Base-by-base conservation (phyloP, 2,113 vertebrate genomes). In the Blennius ocellaris region DNA sequence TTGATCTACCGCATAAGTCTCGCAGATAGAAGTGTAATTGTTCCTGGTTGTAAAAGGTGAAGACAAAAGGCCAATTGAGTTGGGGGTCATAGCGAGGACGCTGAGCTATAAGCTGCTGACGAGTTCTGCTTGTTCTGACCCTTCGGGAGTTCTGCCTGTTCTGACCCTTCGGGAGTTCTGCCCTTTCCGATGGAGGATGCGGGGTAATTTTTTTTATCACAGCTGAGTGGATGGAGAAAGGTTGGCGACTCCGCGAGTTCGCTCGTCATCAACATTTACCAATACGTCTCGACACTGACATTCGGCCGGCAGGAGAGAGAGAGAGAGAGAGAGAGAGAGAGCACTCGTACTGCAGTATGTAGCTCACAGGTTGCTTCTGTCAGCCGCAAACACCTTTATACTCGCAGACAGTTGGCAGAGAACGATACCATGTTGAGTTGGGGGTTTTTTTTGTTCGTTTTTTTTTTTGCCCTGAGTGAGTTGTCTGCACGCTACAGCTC, bases 121-220 rank as follows among this genome's bases (percentile, higher is more conserved):
- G 21, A 30, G 21, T 30, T 2, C 2, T 30, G 21, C 21, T 30
- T 30, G 21, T 5, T 57, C 49, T 37, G 45, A 52, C 44, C 30
- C 21, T n/a, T 5, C 37, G 11, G 48, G 45, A 80, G 17, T 64
- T 59, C 49, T 51, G 36, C 11, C 52, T 16, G 59, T 39, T 49
- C 47, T 71, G 72, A 81, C 44, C 30, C 21, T n/a, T 5, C 37
- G 11, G 48, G 45, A 80, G 17, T 64, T 59, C 49, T 51, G 36
- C 11, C 52, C 30, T 62, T 39, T 49, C 47, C 72, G 72, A 81
- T 79, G 74, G 59, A 86, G 64, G 76, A 68, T 15, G 44, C 49
- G 21, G 2, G 63, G 53, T 73, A 64, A 80, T 81, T 83, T 80
- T 21, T 81, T 83, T 80, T 21, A 67, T 73, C 74, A 73, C 64